Evolutionary conservation across 2,797 vertebrate genomes (phyloP), one percentile per base, ranked within the genome.

Genomic region (Hephaestus fuliginosus): DNA sequence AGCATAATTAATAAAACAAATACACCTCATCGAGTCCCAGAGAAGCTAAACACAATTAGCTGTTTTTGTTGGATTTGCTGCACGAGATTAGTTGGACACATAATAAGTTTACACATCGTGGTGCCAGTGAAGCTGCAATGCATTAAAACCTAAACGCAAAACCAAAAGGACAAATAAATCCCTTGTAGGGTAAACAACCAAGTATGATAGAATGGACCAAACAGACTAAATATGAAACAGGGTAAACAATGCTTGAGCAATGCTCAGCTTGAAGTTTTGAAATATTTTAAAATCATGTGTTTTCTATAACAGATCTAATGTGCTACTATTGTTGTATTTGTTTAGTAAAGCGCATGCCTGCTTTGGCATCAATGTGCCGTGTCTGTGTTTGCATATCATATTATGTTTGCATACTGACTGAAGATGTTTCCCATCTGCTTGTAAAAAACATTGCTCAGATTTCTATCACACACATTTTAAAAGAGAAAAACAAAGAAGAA

Each of bases 1-100:
- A 77, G 70, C 51, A 36, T 81, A 90, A 93, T 92, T 93, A 92
- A 92, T 88, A 89, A 93, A 93, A 92, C 86, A 93, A 94, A 95
- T 81, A 87, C 60, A 85, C 62, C 49, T 73, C 70, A 83, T 60
- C 83, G 86, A 90, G 75, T 90, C 70, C 55, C 57, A 69, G 78
- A 69, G 48, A 91, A 88, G 62, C 87, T 81, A 92, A 94, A 94
- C 86, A 89, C 82, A 93, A 94, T 94, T 93, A 91, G 69, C 62
- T 84, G 83, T 83, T 91, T 89, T 90, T 82, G 81, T 89, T 92
- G 88, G 85, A 91, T 87, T 88, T 86, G 84, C 65, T 78, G 83
- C 76, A 67, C 53, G 75, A 78, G 88, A 93, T 91, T 90, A 87
- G 87, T 72, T 65, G 84, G 88, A 83, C 74, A 48, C 79, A 82